These are phyloP conservation scores for Heterocephalus glaber DNA, from an alignment of 2,113 vertebrate genomes.

Conservation along the genomic window DNA sequence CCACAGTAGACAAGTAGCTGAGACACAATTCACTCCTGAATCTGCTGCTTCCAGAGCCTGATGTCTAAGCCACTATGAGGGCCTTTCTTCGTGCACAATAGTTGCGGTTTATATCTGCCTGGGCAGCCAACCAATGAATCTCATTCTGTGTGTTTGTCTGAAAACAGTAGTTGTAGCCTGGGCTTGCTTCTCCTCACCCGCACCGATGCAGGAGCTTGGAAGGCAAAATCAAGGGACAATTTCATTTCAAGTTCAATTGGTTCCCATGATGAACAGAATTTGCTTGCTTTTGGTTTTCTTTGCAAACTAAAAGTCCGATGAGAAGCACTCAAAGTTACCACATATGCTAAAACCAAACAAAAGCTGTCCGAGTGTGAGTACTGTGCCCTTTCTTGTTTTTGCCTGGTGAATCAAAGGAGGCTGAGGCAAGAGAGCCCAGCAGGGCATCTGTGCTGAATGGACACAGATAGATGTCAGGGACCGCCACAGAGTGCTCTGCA, in stretches of 20 bases:
- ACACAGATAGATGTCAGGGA: no score
- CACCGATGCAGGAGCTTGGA: background rate
- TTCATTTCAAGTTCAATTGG: background rate
- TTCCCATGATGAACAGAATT: background rate
- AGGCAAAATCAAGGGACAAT: background rate
- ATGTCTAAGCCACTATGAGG: accelerated
- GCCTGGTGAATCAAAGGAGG: background rate
- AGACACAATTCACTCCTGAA: background rate
- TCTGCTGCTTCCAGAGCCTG: background rate
- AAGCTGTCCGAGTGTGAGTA: accelerated
- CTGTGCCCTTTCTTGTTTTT: background rate
- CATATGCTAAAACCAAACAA: background rate
- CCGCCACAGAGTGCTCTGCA: accelerated
- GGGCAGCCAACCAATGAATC: no score
- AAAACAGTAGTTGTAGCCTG: background rate
- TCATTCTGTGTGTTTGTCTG: accelerated
- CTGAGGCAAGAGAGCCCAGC: background rate
- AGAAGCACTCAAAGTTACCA: background rate
- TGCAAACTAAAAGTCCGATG: background rate
- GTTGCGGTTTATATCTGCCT: background rate
- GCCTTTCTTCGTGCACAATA: background rate
- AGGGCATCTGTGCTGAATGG: accelerated
- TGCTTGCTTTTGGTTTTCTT: background rate
- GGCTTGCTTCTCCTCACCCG: no score
- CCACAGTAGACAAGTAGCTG: background rate